phyloP scores from a whole-genome alignment of 2,888 invertebrate genomes.

The Apeira syringaria region DNA sequence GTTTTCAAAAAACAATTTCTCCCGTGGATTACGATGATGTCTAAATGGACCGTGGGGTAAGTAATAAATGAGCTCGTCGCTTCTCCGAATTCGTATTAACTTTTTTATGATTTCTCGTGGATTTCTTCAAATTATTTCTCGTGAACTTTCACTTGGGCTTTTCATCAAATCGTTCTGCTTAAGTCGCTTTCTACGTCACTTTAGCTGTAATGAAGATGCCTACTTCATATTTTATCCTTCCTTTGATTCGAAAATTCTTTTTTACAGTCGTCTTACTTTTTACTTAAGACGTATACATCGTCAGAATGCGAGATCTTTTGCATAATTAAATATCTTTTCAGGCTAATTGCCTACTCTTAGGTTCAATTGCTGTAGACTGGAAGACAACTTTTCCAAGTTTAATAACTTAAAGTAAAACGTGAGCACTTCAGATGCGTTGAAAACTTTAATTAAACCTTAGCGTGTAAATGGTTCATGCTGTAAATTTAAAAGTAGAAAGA shows the following conservation, averaged over 20 bases:
- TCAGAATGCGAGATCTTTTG: background rate
- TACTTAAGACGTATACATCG: slow-evolving; percentile 1
- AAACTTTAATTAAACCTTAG: too few species aligned
- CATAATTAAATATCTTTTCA: slow-evolving; percentile 4
- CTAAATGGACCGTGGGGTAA: slow-evolving; percentile 24
- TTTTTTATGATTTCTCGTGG: slow-evolving; percentile 24
- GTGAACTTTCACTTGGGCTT: slow-evolving; percentile 18
- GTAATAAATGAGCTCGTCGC: slow-evolving; percentile 25
- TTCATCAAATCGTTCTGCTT: slow-evolving; percentile 23
- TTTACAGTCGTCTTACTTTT: slow-evolving; percentile 6
- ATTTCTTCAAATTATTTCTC: slow-evolving; percentile 24
- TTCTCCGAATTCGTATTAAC: slow-evolving; percentile 25
- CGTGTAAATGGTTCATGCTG: too few species aligned
- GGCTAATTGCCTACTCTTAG: background rate
- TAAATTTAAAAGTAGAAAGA: too few species aligned
- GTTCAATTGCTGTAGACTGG: background rate
- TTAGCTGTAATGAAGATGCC: slow-evolving; percentile 12
- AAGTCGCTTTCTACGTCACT: slow-evolving; percentile 13
- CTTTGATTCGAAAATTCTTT: slow-evolving; percentile 10
- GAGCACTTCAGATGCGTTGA: too few species aligned
- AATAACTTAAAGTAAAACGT: too few species aligned
- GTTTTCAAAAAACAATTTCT: slow-evolving; percentile 23
- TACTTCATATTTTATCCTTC: slow-evolving; percentile 8
- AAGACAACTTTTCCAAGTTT: too few species aligned
- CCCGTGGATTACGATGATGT: slow-evolving; percentile 21